Evolutionary conservation across 30 jellyfish, hydroid and myxozoan genomes (phyloP).

Genomic region (Pelagia noctiluca): DNA sequence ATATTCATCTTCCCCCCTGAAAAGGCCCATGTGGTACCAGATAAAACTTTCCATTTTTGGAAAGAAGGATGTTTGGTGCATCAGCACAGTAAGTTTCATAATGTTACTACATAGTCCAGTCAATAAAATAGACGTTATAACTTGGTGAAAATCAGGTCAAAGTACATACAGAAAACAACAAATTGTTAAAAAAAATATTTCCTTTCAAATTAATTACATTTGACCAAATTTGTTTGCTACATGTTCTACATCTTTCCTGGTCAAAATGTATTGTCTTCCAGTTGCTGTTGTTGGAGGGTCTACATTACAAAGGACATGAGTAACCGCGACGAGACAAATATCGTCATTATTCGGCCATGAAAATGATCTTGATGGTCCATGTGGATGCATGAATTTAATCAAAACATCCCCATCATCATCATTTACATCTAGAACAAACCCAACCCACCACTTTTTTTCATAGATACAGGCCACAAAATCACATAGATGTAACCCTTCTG

Average conservation of each 20-base stretch:
- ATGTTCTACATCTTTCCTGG: slow-evolving; percentile 9
- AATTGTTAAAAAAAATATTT: not conserved
- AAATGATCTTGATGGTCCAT: slow-evolving; percentile 25
- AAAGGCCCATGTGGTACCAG: slow-evolving; percentile 38
- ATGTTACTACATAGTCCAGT: slow-evolving; percentile 11
- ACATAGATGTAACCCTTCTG: too few species aligned
- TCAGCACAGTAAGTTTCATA: slow-evolving; percentile 4
- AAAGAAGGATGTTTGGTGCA: not conserved
- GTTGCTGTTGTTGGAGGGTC: slow-evolving; percentile 22
- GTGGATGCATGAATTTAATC: slow-evolving; percentile 20
- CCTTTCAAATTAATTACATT: not conserved
- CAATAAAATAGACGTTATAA: not conserved
- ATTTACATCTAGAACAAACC: slow-evolving; percentile 23
- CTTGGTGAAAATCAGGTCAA: not conserved
- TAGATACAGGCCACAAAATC: too few species aligned
- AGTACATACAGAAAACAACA: not conserved
- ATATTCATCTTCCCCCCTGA: slow-evolving; percentile 32
- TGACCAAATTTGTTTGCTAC: not conserved
- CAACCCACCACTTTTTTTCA: slow-evolving; percentile 10
- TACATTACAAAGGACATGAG: slow-evolving; percentile 1
- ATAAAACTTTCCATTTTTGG: not conserved
- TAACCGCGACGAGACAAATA: slow-evolving; percentile 15
- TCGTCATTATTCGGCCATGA: slow-evolving; percentile 16
- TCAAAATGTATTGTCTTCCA: not conserved
- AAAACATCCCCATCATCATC: slow-evolving; percentile 21